A percentile compares a stretch with the other conserved stretches of the same genome.
Evolutionary conservation across 2,113 vertebrate species (phyloP).

Genomic region (Pygoscelis adeliae): DNA sequence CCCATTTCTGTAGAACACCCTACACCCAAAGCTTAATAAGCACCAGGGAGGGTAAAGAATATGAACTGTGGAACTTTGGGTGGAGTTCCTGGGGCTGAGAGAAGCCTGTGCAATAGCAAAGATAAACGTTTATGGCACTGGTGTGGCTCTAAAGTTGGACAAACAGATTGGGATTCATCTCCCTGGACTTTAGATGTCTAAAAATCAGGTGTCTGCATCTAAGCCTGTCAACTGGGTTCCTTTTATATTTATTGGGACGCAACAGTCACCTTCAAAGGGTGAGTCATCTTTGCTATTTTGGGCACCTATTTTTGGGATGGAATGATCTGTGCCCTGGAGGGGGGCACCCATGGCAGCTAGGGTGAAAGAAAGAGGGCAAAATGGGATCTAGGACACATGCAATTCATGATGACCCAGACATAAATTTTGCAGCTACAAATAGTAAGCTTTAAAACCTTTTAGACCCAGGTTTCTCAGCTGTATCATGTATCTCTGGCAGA

Average conservation of each 20-base stretch:
- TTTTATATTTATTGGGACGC: not conserved
- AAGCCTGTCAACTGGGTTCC: not conserved
- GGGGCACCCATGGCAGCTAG: not conserved
- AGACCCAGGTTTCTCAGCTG: slow-evolving; percentile 4
- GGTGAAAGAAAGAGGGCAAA: slow-evolving; percentile 2
- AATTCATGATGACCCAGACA: not conserved
- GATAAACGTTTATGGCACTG: rapidly evolving
- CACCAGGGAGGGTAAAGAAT: not conserved
- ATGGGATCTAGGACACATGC: not conserved
- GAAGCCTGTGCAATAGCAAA: not conserved
- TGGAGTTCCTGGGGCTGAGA: not conserved
- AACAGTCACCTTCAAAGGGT: slow-evolving; percentile 40
- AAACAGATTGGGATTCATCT: not conserved
- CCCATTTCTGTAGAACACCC: not conserved
- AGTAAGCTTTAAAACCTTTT: not conserved
- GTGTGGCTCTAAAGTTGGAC: not conserved
- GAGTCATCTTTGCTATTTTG: slow-evolving; percentile 17
- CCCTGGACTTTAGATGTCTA: not conserved
- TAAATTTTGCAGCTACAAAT: not conserved
- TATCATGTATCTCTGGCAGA: not conserved
- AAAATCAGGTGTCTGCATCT: not conserved
- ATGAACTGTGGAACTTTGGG: not conserved
- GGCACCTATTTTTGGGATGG: slow-evolving; percentile 17
- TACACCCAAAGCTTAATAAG: not conserved
- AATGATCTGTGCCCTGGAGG: not conserved